phyloP scores from a whole-genome alignment of 2,888 invertebrate species.

The Operophtera brumata region DNA sequence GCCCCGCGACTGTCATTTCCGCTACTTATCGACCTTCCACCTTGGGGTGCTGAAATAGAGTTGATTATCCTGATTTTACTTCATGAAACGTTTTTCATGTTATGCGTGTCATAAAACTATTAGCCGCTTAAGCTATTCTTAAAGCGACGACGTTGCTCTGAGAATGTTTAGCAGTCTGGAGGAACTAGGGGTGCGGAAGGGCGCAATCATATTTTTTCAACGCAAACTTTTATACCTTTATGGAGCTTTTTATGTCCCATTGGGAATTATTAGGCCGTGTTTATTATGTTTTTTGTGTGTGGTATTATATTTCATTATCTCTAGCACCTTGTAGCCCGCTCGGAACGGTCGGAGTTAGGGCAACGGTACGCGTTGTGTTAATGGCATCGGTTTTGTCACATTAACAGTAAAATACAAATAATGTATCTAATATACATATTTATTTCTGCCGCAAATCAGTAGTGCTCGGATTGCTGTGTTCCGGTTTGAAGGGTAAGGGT shows the following conservation, averaged over 20 bases:
- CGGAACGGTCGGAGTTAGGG: constrained; percentile 3
- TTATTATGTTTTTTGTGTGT: constrained; percentile 55
- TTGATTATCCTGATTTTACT: constrained; percentile 38
- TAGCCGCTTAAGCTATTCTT: constrained; percentile 77
- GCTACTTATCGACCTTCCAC: constrained; percentile 40
- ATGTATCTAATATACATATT: not conserved
- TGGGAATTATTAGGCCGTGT: constrained; percentile 69
- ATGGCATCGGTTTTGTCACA: constrained; percentile 18
- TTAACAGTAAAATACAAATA: not conserved
- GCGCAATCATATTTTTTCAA: constrained; percentile 63
- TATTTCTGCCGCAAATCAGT: too few species aligned
- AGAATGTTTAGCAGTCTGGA: constrained; percentile 55
- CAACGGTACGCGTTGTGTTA: constrained; percentile 21
- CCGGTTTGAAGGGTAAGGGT: too few species aligned
- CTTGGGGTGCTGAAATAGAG: constrained; percentile 48
- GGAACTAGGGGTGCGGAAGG: constrained; percentile 63
- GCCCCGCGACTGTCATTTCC: constrained; percentile 71
- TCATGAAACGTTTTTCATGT: constrained; percentile 49
- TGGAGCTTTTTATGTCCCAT: constrained; percentile 66
- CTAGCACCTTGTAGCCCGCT: constrained; percentile 67
- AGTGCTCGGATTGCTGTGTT: too few species aligned
- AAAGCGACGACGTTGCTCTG: constrained; percentile 66
- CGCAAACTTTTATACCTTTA: constrained; percentile 56
- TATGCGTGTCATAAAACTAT: constrained; percentile 81
- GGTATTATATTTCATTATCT: constrained; percentile 71